Base-by-base conservation (phyloP, 2,888 invertebrate genomes). In the Vanessa cardui region DNA sequence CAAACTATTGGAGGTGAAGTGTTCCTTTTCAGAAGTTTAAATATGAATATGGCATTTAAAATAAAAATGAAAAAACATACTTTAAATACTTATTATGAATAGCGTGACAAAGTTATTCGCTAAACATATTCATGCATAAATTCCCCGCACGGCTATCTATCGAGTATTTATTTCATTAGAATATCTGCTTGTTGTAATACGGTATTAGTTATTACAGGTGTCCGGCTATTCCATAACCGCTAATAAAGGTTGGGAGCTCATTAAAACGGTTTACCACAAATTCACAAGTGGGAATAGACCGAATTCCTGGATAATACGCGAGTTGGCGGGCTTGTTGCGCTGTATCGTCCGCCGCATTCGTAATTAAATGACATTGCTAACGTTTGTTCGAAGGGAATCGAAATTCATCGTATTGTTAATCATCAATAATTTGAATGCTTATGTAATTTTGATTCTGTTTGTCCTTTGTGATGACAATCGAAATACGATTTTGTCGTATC, bases 331-430 rank as follows among this genome's bases (percentile, higher is more conserved):
- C 59, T 78, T 81, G 83, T 85, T 80, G 56, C 39, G 9, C 33
- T 79, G 78, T 72, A 78, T 73, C 76, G 69, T 74, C 78, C 72
- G 76, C 79, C 78, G 74, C 75, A 71, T 74, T 74, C 68, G 79
- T 85, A 83, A 90, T 89, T 85, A 84, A 86, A 86, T 86, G 83
- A 83, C 82, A 83, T 78, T 80, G 77, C 73, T 64, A 74, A 79
- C 78, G 80, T 77, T 77, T 78, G 77, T 76, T 77, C 75, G 77
- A 72, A 33, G 73, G 76, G 74, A 79, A 79, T 81, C 73, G 73
- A 76, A 80, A 79, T 73, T 78, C 73, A 74, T 72, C 73, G 75
- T 72, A 74, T 79, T 75, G 78, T 80, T 78, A 76, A 76, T 72
- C 72, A 68, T 33, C 62, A 66, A 63, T 70, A 70, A 75, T 72